Evolutionary conservation across 2,888 invertebrate species (phyloP), one percentile per base, ranked within the genome.

Genomic region (Thera obeliscata): DNA sequence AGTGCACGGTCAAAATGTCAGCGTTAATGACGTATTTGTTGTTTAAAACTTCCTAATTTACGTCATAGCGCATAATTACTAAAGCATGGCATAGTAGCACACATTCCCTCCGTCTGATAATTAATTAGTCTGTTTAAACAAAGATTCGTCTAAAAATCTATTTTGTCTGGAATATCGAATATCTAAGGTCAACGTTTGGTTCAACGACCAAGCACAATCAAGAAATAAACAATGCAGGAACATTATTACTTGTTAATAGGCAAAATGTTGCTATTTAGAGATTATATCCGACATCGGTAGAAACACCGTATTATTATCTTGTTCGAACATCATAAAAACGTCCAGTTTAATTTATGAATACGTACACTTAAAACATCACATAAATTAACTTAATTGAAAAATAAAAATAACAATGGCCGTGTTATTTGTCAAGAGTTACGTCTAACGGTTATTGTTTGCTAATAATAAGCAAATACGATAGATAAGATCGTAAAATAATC

Each of bases 1-100:
- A 22, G 22, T 58, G 57, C 50, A 64, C n/a, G 50, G 58, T 64
- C 59, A 55, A 11, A 56, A 46, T 55, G n/a, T 61, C 35, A 35
- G 43, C 38, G 12, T 38, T 9, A 38, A 38, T n/a, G 9, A 52
- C 41, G 57, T 35, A 43, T n/a, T 57, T 58, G 22, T 54, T 64
- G n/a, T 58, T 52, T 12, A 22, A 56, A 50, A 11, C 54, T 41
- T 57, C 49, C 56, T 62, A 3, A 57, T 54, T 64, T 58, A 52
- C 50, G 58, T 49, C 56, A 56, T 1, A 56, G 54, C 9, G 22
- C 22, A 22, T 22, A 22, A 22, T 2, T 22, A 59, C 3, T 33
- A n/a, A 1, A 8, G 11, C 38, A 22, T 49, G 7, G 36, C 12
- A 62, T 9, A 41, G 11, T 61, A 54, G 4, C 43, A 49, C 43